These are phyloP conservation scores for Smithornis capensis DNA, from an alignment of 2,113 vertebrate genomes.

Conservation along the genomic window DNA sequence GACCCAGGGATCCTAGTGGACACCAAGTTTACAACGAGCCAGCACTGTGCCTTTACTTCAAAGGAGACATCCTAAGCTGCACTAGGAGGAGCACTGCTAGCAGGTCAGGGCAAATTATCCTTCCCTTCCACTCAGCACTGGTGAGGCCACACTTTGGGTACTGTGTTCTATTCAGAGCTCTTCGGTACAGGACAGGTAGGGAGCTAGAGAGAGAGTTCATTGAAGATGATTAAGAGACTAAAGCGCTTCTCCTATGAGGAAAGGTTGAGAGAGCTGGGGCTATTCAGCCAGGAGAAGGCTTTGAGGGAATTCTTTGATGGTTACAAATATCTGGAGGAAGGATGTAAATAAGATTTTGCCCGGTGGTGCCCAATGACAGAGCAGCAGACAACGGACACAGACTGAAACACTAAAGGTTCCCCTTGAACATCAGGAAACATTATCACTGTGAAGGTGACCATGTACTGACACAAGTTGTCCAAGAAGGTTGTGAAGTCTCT, in stretches of 20 bases:
- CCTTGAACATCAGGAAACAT: background rate
- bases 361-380: background rate
- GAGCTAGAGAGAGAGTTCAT: background rate
- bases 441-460: background rate
- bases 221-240: background rate
- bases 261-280: background rate
- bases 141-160: background rate
- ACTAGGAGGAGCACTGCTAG: background rate
- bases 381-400: background rate
- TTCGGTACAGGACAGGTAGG: background rate
- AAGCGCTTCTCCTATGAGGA: background rate
- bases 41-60: background rate
- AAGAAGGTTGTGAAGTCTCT: background rate
- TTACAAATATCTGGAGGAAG: background rate
- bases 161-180: background rate
- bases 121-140: background rate
- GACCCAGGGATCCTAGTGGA: background rate
- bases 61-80: background rate
- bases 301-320: background rate
- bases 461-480: background rate
- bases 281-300: background rate
- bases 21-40: background rate
- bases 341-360: background rate
- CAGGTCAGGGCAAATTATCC: background rate
- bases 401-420: background rate